Evolutionary conservation across 2,888 invertebrate species (phyloP).

Genomic region (Coelogynopora nodosa): DNA sequence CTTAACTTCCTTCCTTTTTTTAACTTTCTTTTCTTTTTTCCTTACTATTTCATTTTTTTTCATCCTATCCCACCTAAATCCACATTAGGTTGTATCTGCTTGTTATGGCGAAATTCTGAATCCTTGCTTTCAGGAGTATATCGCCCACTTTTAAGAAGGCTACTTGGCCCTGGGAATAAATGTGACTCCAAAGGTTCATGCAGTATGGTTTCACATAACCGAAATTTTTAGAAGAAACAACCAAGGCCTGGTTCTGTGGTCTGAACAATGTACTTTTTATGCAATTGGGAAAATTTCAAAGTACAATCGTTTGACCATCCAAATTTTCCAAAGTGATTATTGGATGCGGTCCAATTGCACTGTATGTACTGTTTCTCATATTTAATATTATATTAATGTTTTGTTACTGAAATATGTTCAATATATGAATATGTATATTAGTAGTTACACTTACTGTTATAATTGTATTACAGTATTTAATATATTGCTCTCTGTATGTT

Average conservation of each 20-base stretch:
- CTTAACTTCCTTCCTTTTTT: background rate
- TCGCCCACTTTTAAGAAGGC: background rate
- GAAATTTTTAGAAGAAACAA: background rate
- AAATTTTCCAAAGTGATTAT: background rate
- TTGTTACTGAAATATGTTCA: background rate
- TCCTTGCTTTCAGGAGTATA: background rate
- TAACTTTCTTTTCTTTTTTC: background rate
- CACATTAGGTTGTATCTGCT: background rate
- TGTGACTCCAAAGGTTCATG: slow-evolving; percentile 7
- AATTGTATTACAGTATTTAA: background rate
- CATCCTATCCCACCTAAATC: background rate
- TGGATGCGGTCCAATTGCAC: background rate
- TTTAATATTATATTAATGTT: background rate
- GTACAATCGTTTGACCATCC: background rate
- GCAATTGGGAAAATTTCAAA: background rate
- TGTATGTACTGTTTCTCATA: background rate
- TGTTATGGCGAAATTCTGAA: background rate
- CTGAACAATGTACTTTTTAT: background rate
- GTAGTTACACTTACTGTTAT: background rate
- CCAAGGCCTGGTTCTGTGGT: background rate
- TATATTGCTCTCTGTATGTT: background rate
- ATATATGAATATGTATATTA: background rate
- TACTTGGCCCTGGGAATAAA: background rate
- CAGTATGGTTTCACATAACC: background rate
- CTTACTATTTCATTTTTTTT: background rate